phyloP scores from a whole-genome alignment of 2,113 vertebrate genomes.

The Dasyprocta punctata region DNA sequence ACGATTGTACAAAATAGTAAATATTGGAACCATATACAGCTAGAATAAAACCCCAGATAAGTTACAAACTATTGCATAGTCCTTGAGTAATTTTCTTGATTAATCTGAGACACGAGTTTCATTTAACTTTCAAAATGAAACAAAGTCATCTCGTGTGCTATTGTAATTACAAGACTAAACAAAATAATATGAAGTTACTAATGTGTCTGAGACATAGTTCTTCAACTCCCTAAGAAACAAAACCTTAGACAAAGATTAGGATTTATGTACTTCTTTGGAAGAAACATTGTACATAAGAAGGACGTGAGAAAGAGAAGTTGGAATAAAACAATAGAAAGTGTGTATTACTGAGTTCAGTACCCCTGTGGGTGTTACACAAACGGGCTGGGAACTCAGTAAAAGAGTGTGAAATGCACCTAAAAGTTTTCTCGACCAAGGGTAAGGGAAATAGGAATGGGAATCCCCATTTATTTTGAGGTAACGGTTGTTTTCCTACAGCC shows the following conservation, averaged over 20 bases:
- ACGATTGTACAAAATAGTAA: background rate
- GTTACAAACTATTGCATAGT: background rate
- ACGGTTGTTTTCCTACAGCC: background rate
- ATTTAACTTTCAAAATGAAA: conserved; percentile 2
- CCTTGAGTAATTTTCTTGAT: background rate
- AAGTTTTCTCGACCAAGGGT: background rate
- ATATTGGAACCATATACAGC: background rate
- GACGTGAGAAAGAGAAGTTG: background rate
- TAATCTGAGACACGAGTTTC: background rate
- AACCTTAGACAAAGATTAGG: background rate
- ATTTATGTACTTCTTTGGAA: background rate
- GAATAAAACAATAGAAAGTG: background rate
- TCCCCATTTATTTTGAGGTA: background rate
- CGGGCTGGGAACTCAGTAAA: background rate
- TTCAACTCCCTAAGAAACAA: background rate
- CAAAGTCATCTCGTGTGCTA: background rate
- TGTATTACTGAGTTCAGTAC: background rate
- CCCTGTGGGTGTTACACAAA: background rate
- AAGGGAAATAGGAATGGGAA: background rate
- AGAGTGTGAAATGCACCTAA: background rate
- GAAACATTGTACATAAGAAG: background rate
- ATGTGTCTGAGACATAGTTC: background rate
- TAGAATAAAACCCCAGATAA: background rate
- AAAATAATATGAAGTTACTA: background rate
- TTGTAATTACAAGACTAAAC: conserved; percentile 2